phyloP scores from a whole-genome alignment of 2,888 invertebrate species.

The Phalera bucephala region DNA sequence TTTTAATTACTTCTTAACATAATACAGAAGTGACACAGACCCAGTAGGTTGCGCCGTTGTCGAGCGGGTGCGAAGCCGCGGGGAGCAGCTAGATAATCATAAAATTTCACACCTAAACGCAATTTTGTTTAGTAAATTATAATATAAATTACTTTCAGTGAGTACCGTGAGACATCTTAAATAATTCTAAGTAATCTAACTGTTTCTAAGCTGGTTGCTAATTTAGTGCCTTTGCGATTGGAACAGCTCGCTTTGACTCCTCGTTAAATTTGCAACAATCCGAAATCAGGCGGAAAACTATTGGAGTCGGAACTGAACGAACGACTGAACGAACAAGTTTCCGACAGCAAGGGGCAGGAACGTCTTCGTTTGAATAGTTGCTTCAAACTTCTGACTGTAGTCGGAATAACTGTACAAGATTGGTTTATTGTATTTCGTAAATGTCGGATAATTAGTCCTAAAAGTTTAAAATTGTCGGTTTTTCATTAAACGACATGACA shows the following conservation, averaged over 20 bases:
- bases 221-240: constrained; percentile 62
- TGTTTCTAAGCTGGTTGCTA: constrained; percentile 47
- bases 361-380: constrained; percentile 47
- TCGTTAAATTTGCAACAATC: constrained; percentile 69
- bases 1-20: too few relatives aligned
- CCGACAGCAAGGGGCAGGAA: constrained; percentile 46
- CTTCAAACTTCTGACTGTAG: constrained; percentile 3
- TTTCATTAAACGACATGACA: too few relatives aligned
- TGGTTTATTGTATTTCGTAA: too few relatives aligned
- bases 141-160: not conserved
- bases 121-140: too few relatives aligned
- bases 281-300: constrained; percentile 71
- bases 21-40: too few relatives aligned
- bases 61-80: too few relatives aligned
- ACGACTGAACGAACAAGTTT: constrained; percentile 66
- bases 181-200: constrained; percentile 32
- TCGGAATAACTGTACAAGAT: too few relatives aligned
- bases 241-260: constrained; percentile 58
- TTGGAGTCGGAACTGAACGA: constrained; percentile 56
- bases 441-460: too few relatives aligned
- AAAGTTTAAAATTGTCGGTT: too few relatives aligned
- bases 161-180: constrained; percentile 20
- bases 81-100: too few relatives aligned
- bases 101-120: too few relatives aligned
- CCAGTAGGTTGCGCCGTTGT: too few relatives aligned